A percentile compares a stretch with the other conserved stretches of the same genome.
Evolutionary conservation across 2,113 vertebrate species (phyloP).

Genomic region (Pomatorhinus ruficollis): DNA sequence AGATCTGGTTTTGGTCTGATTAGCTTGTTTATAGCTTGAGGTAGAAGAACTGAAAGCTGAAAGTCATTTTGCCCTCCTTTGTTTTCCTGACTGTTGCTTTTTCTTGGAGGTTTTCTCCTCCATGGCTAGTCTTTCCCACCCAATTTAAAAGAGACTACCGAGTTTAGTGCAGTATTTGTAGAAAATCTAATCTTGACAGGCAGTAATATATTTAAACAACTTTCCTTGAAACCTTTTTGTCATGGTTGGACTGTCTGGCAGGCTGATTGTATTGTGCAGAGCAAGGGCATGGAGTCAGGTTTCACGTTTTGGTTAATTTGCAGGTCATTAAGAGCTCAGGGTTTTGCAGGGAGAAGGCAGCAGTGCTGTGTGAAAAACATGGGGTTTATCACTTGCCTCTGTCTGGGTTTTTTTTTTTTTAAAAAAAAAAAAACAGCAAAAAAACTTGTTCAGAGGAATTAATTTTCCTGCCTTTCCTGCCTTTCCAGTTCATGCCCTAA

Average conservation of each 20-base stretch:
- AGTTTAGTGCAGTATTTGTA: not conserved
- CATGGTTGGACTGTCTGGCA: not conserved
- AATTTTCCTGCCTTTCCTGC: not conserved
- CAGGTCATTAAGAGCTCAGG: not conserved
- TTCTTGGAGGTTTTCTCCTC: not conserved
- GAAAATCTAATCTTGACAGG: not conserved
- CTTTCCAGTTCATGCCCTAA: not conserved
- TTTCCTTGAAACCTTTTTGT: conserved; percentile 27
- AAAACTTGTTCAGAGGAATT: not conserved
- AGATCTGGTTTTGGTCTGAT: conserved; percentile 35
- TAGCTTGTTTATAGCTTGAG: not conserved
- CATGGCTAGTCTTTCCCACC: not conserved
- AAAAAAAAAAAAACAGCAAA: no score
- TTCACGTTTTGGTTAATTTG: conserved; percentile 46
- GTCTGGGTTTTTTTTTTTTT: not conserved
- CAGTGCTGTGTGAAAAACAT: not conserved
- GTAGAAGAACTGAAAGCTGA: not conserved
- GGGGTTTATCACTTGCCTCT: not conserved
- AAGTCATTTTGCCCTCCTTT: not conserved
- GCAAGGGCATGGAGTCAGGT: not conserved
- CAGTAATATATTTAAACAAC: not conserved
- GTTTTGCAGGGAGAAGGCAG: not conserved
- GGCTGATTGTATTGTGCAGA: not conserved
- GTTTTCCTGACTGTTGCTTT: not conserved
- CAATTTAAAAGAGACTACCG: fast-evolving